A percentile compares a stretch with the other conserved stretches of the same genome.
phyloP scores from a whole-genome alignment of 2,113 vertebrate species.

The Zosterops borbonicus region DNA sequence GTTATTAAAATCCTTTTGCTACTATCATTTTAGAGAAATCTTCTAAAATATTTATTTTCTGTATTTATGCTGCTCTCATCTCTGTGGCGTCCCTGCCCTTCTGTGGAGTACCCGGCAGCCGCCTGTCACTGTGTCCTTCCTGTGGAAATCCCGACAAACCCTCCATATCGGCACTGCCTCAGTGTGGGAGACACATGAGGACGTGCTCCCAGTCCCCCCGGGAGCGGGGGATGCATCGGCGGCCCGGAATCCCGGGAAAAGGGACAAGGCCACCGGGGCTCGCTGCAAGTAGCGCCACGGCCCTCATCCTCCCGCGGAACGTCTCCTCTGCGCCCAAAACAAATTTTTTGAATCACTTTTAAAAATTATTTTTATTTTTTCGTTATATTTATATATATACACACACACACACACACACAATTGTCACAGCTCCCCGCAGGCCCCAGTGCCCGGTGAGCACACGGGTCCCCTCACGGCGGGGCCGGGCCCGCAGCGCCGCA shows the following conservation, averaged over 20 bases:
- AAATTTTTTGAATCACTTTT: neutral
- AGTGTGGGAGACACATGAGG: fast-evolving
- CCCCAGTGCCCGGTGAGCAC: fast-evolving
- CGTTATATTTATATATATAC: too few species aligned
- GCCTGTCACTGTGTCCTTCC: neutral
- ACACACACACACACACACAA: too few species aligned
- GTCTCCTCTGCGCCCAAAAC: neutral
- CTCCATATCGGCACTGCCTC: too few species aligned
- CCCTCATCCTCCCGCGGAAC: neutral
- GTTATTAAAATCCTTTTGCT: neutral
- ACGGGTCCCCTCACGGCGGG: neutral
- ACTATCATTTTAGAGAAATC: neutral
- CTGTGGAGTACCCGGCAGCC: fast-evolving
- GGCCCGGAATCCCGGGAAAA: too few species aligned
- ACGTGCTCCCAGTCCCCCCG: neutral
- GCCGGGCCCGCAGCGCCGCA: neutral
- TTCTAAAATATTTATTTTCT: neutral
- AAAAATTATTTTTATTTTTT: too few species aligned
- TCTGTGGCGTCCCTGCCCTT: fast-evolving
- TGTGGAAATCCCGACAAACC: neutral
- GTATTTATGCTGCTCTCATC: neutral
- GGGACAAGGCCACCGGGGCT: neutral
- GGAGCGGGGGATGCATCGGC: neutral
- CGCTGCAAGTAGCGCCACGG: neutral
- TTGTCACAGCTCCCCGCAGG: neutral